phyloP scores from a whole-genome alignment of 2,888 invertebrate species.

The Petrophora chlorosata region DNA sequence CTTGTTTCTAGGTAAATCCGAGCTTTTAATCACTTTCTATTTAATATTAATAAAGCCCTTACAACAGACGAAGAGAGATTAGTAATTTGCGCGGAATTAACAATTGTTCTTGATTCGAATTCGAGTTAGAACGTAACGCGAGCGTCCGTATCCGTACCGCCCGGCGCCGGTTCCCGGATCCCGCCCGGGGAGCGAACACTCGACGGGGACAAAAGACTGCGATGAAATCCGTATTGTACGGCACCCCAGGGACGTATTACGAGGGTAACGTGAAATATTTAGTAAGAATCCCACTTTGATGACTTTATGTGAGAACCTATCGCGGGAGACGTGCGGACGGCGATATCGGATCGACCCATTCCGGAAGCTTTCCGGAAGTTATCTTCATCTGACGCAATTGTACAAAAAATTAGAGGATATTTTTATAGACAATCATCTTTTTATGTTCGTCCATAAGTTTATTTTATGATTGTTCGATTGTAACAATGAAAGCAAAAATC shows the following conservation, averaged over 20 bases:
- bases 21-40: not conserved
- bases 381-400: not conserved
- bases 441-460: not conserved
- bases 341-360: not conserved
- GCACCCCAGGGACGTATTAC: not conserved
- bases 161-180: not conserved
- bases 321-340: constrained; percentile 1
- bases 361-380: not conserved
- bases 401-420: not conserved
- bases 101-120: not conserved
- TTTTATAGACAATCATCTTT: not conserved
- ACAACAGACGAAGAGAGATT: not conserved
- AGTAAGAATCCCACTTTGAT: constrained; percentile 3
- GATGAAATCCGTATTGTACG: not conserved
- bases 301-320: constrained; percentile 4
- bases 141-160: not conserved
- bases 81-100: not conserved
- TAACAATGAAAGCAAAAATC: too few relatives aligned
- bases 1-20: not conserved
- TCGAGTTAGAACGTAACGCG: not conserved
- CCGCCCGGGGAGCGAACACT: not conserved
- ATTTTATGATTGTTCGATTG: not conserved
- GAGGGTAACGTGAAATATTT: not conserved
- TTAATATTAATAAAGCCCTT: not conserved
- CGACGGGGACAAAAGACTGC: not conserved